Conservation (phyloP, 2,797 vertebrate species). For the Pangasius djambal region DNA sequence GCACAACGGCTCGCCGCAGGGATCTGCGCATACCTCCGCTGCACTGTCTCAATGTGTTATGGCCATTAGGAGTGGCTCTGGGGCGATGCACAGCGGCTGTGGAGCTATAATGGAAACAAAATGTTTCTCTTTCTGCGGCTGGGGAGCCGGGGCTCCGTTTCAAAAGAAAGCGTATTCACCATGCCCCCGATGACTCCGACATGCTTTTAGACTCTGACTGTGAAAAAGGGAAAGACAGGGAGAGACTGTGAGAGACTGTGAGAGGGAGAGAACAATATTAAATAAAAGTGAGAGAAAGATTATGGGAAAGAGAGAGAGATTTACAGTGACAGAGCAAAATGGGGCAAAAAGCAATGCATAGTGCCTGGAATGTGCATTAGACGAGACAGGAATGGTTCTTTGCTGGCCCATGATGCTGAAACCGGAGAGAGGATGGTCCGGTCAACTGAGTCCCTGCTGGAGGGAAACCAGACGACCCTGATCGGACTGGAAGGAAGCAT, state of each 20-base stretch:
- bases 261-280: conserved; percentile 9
- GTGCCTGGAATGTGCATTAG: conserved; percentile 50
- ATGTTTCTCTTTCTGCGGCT: conserved; percentile 61
- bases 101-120: conserved; percentile 60
- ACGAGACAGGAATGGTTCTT: conserved; percentile 12
- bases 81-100: conserved; percentile 35
- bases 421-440: conserved; percentile 35
- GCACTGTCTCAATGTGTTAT: conserved; percentile 57
- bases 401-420: conserved; percentile 39
- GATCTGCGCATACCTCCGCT: conserved; percentile 43
- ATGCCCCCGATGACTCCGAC: conserved; percentile 47
- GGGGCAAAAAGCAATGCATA: neutral
- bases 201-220: conserved; percentile 49
- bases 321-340: neutral
- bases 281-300: conserved; percentile 3
- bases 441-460: conserved; percentile 15
- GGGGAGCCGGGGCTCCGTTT: conserved; percentile 49
- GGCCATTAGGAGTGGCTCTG: conserved; percentile 52
- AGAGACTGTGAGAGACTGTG: neutral
- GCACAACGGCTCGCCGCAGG: conserved; percentile 27
- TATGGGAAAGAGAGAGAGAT: neutral
- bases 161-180: conserved; percentile 41
- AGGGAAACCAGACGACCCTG: conserved; percentile 32
- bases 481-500: neutral
- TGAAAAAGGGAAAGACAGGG: conserved; percentile 12